A percentile compares a stretch with the other conserved stretches of the same genome.
Conservation (phyloP, 2,888 invertebrate species). For the Pristionchus mayeri region DNA sequence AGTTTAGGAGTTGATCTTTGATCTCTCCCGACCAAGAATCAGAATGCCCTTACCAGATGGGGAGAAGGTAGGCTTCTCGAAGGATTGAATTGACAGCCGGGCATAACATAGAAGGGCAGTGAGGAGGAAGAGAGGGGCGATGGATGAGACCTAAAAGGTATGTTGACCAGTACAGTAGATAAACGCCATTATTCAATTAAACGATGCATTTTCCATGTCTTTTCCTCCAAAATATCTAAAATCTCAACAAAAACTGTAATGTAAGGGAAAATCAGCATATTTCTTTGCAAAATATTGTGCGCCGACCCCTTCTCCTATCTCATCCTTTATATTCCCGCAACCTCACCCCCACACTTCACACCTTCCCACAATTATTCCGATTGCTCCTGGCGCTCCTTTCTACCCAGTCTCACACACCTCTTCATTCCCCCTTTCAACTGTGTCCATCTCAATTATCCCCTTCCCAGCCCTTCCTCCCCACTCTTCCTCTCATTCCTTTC, state of each 20-base stretch:
- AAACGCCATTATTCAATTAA: no score
- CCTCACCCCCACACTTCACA: slow-evolving; percentile 4
- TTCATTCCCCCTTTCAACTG: no score
- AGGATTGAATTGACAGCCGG: slow-evolving; percentile 80
- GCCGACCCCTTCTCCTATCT: neutral
- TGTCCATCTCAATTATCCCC: slow-evolving; percentile 17
- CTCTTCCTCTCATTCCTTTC: neutral
- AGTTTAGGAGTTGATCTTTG: no score
- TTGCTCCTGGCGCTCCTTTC: neutral
- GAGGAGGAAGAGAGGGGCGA: slow-evolving; percentile 80
- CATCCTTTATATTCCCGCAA: neutral
- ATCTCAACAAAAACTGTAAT: no score
- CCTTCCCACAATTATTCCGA: neutral
- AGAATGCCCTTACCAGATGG: neutral
- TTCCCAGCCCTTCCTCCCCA: neutral
- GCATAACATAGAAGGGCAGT: slow-evolving; percentile 84
- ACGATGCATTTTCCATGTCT: no score
- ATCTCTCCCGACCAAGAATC: no score
- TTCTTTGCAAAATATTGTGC: no score
- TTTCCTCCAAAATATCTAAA: no score
- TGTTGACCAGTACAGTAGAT: no score
- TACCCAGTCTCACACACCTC: slow-evolving; percentile 8
- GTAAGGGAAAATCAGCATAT: no score
- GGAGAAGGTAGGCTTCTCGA: slow-evolving; percentile 72
- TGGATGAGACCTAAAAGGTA: neutral